A percentile compares a stretch with the other conserved stretches of the same genome.
phyloP scores from a whole-genome alignment of 2,113 vertebrate species.

The Drymodes brunneopygia region DNA sequence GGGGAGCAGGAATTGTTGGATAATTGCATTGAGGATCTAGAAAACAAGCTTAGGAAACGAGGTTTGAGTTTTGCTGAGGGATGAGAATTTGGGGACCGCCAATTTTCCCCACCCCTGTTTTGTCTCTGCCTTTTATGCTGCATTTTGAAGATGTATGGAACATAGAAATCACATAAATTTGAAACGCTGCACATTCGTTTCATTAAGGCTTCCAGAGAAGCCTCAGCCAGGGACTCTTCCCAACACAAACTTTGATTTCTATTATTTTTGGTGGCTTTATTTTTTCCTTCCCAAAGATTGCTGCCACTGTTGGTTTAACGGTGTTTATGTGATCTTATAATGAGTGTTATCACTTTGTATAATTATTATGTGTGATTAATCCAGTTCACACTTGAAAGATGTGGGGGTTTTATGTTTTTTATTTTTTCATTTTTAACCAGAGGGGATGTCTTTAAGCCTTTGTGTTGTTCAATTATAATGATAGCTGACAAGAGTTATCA shows the following conservation, averaged over 20 bases:
- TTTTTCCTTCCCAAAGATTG: constrained; percentile 60
- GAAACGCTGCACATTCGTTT: neutral
- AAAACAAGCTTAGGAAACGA: constrained; percentile 24
- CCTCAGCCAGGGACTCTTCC: neutral
- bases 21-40: constrained; percentile 19
- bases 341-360: constrained; percentile 69
- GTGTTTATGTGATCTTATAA: constrained; percentile 63
- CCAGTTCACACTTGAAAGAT: constrained; percentile 61
- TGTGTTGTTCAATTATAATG: constrained; percentile 59
- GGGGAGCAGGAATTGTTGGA: neutral
- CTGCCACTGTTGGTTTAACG: constrained; percentile 68
- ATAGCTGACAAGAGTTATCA: constrained; percentile 54
- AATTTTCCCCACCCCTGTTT: neutral
- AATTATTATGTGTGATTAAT: constrained; percentile 73
- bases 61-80: neutral
- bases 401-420: neutral
- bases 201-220: neutral
- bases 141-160: neutral
- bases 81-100: neutral
- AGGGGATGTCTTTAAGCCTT: constrained; percentile 65
- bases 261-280: constrained; percentile 53
- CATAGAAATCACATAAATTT: neutral
- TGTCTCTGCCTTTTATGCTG: neutral
- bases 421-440: constrained; percentile 31
- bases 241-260: constrained; percentile 1